Evolutionary conservation across 2,888 invertebrate species (phyloP).

Genomic region (Antitype chi): DNA sequence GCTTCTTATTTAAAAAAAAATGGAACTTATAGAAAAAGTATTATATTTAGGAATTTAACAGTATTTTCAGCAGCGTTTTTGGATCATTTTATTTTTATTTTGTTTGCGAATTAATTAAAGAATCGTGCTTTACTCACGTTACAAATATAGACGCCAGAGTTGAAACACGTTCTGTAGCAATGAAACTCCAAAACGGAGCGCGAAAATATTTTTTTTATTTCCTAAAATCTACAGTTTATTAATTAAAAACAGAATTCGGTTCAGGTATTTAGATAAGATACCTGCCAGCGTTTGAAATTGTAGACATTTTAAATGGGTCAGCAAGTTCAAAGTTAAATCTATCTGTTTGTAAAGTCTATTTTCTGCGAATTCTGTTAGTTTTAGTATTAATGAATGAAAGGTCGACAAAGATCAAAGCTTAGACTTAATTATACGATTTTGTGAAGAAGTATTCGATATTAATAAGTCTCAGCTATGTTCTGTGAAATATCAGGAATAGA

Average conservation of each 20-base stretch:
- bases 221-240: background rate
- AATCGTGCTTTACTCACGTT: background rate
- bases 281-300: slow-evolving; percentile 8
- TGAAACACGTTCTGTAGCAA: background rate
- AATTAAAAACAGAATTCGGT: slow-evolving; percentile 7
- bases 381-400: slow-evolving; percentile 13
- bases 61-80: background rate
- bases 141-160: background rate
- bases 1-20: background rate
- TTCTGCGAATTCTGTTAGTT: slow-evolving; percentile 26
- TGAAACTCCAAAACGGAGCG: background rate
- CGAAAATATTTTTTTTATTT: background rate
- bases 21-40: background rate
- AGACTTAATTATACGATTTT: slow-evolving; percentile 8
- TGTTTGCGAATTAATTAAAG: background rate
- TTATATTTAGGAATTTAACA: background rate
- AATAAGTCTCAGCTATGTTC: slow-evolving; percentile 9
- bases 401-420: slow-evolving; percentile 11
- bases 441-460: background rate
- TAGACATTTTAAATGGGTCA: slow-evolving; percentile 29
- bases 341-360: background rate
- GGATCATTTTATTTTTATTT: background rate
- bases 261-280: background rate
- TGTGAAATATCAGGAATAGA: background rate
- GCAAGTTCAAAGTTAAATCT: slow-evolving; percentile 1